phyloP scores from a whole-genome alignment of 37 sponge, comb jelly and placozoan genomes.

The Chondrosia reniformis region DNA sequence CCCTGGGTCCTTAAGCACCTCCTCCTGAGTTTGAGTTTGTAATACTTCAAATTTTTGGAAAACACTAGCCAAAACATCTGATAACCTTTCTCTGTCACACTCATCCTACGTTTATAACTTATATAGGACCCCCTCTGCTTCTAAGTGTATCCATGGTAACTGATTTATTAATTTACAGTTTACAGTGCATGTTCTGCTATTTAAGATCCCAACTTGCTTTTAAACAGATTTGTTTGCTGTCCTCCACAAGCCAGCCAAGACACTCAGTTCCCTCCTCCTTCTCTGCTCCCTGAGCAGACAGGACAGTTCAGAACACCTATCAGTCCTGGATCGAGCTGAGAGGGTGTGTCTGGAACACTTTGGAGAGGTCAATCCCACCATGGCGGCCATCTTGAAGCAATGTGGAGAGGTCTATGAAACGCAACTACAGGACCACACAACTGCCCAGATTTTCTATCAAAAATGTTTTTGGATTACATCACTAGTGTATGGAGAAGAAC shows the following conservation, averaged over 20 bases:
- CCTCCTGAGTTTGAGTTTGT: not conserved
- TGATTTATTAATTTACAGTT: too few species aligned
- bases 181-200: not conserved
- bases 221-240: not conserved
- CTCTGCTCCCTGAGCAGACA: not conserved
- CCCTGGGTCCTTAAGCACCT: not conserved
- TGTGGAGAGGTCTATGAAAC: too few species aligned
- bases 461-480: too few species aligned
- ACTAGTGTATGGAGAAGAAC: too few species aligned
- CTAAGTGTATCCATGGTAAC: too few species aligned
- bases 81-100: too few species aligned
- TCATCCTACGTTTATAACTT: too few species aligned
- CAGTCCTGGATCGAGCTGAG: not conserved
- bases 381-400: not conserved
- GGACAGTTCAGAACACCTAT: not conserved
- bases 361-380: not conserved
- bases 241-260: slow-evolving; percentile 1
- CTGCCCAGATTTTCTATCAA: too few species aligned
- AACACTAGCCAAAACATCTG: too few species aligned
- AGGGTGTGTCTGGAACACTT: not conserved
- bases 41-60: not conserved
- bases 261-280: not conserved
- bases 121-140: too few species aligned
- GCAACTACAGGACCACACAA: too few species aligned
- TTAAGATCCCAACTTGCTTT: not conserved